A percentile compares a stretch with the other conserved stretches of the same genome.
Conservation (phyloP, 1,140 invertebrate species). For the Steinernema khuongi region DNA sequence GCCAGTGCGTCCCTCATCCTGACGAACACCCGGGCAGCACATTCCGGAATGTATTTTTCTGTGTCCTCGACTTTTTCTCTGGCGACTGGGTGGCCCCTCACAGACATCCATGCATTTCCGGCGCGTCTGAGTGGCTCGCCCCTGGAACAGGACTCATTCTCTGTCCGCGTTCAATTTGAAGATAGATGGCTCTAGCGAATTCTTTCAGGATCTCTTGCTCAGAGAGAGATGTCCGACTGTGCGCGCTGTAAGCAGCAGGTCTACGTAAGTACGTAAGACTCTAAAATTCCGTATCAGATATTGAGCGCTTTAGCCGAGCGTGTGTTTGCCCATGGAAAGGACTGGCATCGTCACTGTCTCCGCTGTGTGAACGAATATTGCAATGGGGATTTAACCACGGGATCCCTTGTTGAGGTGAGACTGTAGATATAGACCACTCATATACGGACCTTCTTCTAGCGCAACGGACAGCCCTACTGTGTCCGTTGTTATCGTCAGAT, state of each 20-base stretch:
- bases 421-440: not conserved
- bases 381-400: slow-evolving; percentile 78
- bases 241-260: not conserved
- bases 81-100: too few relatives aligned
- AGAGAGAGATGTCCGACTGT: not conserved
- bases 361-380: slow-evolving; percentile 75
- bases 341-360: slow-evolving; percentile 85
- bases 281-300: not conserved
- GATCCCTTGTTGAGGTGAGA: slow-evolving; percentile 76
- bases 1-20: not conserved
- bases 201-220: not conserved
- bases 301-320: slow-evolving; percentile 73
- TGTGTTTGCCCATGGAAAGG: slow-evolving; percentile 80
- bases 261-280: not conserved
- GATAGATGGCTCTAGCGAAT: not conserved
- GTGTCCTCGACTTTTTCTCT: too few relatives aligned
- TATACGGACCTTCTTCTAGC: slow-evolving; percentile 62
- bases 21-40: not conserved
- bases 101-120: not conserved
- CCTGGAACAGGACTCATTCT: not conserved
- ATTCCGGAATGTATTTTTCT: not conserved
- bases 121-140: not conserved
- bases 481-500: slow-evolving; percentile 81
- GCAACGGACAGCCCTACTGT: slow-evolving; percentile 83
- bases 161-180: not conserved